Conservation (phyloP, 2,888 invertebrate species). For the Parasteatoda lunata region DNA sequence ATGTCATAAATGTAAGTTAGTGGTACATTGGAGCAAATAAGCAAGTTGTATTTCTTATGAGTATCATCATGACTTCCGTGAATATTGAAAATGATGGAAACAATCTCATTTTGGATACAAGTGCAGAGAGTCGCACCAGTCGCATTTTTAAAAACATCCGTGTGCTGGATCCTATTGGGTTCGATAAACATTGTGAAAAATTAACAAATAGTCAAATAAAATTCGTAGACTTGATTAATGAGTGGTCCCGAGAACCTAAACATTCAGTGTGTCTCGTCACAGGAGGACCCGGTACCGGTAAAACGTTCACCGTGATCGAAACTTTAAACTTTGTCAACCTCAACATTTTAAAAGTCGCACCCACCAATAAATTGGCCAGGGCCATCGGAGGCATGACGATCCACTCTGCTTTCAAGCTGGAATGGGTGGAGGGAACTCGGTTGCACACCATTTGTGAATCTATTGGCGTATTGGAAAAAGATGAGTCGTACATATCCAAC, state of each 20-base stretch:
- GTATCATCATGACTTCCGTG: too few relatives aligned
- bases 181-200: conserved; percentile 23
- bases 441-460: too few relatives aligned
- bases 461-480: not conserved
- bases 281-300: conserved; percentile 27
- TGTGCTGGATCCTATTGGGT: too few relatives aligned
- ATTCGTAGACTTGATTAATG: not conserved
- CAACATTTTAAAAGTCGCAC: not conserved
- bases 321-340: not conserved
- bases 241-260: not conserved
- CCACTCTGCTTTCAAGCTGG: conserved; percentile 4
- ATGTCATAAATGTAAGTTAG: too few relatives aligned
- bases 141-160: too few relatives aligned
- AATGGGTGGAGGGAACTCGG: not conserved
- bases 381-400: conserved; percentile 10
- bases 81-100: too few relatives aligned
- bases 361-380: not conserved
- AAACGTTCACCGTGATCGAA: not conserved
- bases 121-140: too few relatives aligned
- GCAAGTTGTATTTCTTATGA: too few relatives aligned
- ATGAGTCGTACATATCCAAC: too few relatives aligned
- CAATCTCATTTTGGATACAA: too few relatives aligned
- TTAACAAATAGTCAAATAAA: conserved; percentile 1
- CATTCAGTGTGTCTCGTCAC: not conserved
- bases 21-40: too few relatives aligned